phyloP scores from a whole-genome alignment of 2,797 vertebrate genomes.

The Sebastes matsubarae region DNA sequence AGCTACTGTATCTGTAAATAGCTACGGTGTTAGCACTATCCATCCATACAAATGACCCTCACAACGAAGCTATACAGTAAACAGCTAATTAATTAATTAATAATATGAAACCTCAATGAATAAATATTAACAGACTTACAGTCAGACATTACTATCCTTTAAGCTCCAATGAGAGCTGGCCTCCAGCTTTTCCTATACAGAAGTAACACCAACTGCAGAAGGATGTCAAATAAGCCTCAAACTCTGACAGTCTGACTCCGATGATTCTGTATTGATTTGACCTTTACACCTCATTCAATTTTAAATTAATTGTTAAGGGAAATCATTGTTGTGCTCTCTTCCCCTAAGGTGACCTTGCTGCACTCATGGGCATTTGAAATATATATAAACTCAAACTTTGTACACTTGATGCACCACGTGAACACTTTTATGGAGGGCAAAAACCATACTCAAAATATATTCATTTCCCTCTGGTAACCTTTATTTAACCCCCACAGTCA shows the following conservation, averaged over 20 bases:
- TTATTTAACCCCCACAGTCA: slow-evolving; percentile 10
- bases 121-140: too few species aligned
- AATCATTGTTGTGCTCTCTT: not conserved
- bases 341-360: not conserved
- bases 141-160: too few species aligned
- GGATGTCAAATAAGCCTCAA: not conserved
- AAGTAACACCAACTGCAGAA: too few species aligned
- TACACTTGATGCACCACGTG: not conserved
- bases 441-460: not conserved
- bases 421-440: not conserved
- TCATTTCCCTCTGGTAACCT: not conserved
- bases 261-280: slow-evolving; percentile 26
- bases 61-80: too few species aligned
- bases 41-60: too few species aligned
- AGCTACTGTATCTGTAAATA: too few species aligned
- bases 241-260: not conserved
- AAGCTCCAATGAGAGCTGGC: too few species aligned
- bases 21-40: too few species aligned
- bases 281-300: slow-evolving; percentile 5
- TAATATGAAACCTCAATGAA: too few species aligned
- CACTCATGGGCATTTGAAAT: not conserved
- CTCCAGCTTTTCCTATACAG: too few species aligned
- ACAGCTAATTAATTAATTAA: too few species aligned
- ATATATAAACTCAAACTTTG: not conserved
- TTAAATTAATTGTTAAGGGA: slow-evolving; percentile 7